These are phyloP conservation scores for Equus przewalskii DNA, from an alignment of 2,113 vertebrate genomes.

Conservation along the genomic window DNA sequence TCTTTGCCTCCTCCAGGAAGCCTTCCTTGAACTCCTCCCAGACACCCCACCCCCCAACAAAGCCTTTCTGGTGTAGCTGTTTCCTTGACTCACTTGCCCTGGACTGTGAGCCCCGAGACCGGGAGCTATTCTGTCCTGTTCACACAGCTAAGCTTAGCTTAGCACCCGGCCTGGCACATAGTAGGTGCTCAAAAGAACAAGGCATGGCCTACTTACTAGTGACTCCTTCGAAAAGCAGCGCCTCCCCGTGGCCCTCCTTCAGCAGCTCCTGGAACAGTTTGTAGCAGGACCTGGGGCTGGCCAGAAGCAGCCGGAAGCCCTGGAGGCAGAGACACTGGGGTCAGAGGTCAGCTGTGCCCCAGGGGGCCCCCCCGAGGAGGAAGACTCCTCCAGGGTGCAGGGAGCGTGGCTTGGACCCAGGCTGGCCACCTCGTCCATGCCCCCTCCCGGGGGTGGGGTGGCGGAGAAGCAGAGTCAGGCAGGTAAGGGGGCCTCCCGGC, in stretches of 20 bases:
- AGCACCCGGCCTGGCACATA: accelerated
- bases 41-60: not conserved
- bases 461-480: not conserved
- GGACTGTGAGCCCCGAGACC: not conserved
- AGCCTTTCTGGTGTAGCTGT: too few relatives aligned
- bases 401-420: not conserved
- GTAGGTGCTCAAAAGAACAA: not conserved
- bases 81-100: not conserved
- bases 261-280: slow-evolving; percentile 90
- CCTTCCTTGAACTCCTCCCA: not conserved
- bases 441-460: not conserved
- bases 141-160: accelerated
- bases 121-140: too few relatives aligned
- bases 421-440: not conserved
- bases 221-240: slow-evolving; percentile 89
- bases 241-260: slow-evolving; percentile 89
- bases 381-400: not conserved
- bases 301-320: slow-evolving; percentile 95
- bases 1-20: slow-evolving; percentile 19
- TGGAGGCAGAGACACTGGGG: slow-evolving; percentile 65
- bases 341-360: not conserved
- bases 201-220: slow-evolving; percentile 22
- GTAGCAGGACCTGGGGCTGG: slow-evolving; percentile 93
- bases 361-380: not conserved
- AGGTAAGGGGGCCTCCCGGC: not conserved